Evolutionary conservation across 1,140 invertebrate species (phyloP), one percentile per base, ranked within the genome.

Genomic region (Drosophila sucinea): DNA sequence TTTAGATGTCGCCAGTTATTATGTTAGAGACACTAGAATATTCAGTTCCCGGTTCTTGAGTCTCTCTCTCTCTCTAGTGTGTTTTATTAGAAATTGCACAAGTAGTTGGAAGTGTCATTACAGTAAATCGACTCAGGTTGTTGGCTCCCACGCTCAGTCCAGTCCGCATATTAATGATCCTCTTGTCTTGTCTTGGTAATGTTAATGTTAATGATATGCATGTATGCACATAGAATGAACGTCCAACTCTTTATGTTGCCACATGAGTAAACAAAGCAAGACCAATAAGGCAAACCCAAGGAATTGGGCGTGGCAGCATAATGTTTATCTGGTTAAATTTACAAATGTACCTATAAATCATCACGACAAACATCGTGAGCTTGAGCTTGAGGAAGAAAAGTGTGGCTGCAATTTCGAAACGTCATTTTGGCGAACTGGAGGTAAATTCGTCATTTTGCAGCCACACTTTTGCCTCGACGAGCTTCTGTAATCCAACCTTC

Each of bases 81-180:
- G 30, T 38, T 0, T 11, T 30, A 35, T 27, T 54, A 58, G 33
- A 38, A 47, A 47, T 33, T 54, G 44, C 27, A 41, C 58, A 44
- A 17, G 81, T 67, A 69, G 30, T 60, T 63, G 47, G 54, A 51
- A 44, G 60, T 79, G 71, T 33, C 70, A 58, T 40, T 57, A 51
- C 6, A 51, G 44, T 51, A 51, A 51, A 51, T 40, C 30, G 32
- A 32, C 40, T 69, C 63, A 60, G 47, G 75, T 68, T 70, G 32
- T 41, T 67, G 65, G 76, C 79, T 86, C 75, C 83, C 82, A 86
- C 83, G 75, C 73, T 58, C 66, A 41, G 25, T 61, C 7, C 7
- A 33, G 82, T 77, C 54, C 54, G 84, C 84, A 87, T 86, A 79
- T 77, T 79, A 86, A 86, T 87, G 83, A 73, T 68, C 55, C 56